Percentiles rank a stretch among this genome's conserved stretches.
These are phyloP conservation scores for Onychomys leucogaster DNA, from an alignment of 2,797 vertebrate genomes.

Conservation along the genomic window DNA sequence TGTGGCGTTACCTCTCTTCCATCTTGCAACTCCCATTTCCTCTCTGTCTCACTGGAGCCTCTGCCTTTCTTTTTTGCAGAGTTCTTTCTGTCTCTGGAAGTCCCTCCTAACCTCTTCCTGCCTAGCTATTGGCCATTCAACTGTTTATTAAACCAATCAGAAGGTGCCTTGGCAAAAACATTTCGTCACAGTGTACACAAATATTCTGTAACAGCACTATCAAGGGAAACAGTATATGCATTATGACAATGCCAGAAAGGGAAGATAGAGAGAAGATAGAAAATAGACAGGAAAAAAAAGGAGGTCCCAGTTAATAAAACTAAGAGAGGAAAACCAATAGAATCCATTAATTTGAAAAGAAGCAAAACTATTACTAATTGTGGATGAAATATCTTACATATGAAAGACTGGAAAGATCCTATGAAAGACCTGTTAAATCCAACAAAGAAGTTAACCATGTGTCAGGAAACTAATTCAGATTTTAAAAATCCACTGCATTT, in stretches of 20 bases:
- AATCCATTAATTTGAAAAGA: neutral
- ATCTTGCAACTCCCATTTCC: neutral
- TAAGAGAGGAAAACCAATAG: neutral
- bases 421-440: neutral
- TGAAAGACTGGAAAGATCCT: neutral
- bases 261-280: neutral
- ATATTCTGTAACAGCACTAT: neutral
- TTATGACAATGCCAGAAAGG: neutral
- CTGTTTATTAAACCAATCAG: neutral
- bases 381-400: neutral
- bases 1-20: neutral
- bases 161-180: neutral
- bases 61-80: neutral
- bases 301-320: neutral
- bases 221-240: neutral
- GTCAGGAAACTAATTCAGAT: neutral
- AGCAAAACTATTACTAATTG: neutral
- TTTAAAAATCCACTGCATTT: neutral
- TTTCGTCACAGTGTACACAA: neutral
- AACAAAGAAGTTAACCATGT: neutral
- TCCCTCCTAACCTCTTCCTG: neutral
- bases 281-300: neutral
- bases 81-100: neutral
- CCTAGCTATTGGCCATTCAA: neutral
- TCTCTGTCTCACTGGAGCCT: neutral